A percentile compares a stretch with the other conserved stretches of the same genome.
These are phyloP conservation scores for Tolypeutes matacus DNA, from an alignment of 2,797 vertebrate genomes.

Conservation along the genomic window DNA sequence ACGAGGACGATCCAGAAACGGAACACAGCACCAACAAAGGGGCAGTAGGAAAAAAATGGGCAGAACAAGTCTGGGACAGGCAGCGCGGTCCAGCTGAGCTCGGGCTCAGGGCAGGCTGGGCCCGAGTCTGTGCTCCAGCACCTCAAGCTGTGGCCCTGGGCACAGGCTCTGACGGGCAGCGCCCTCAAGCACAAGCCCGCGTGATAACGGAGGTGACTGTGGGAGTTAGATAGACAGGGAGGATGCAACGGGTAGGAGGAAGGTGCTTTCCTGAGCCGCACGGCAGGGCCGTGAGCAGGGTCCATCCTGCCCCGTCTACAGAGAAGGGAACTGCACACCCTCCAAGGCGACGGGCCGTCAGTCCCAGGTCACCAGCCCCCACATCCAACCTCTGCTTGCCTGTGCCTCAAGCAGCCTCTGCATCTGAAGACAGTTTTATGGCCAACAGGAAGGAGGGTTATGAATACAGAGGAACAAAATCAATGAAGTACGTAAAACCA, in stretches of 20 bases:
- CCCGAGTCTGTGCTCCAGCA: neutral
- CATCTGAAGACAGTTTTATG: neutral
- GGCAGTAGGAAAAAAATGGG: neutral
- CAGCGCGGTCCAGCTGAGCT: neutral
- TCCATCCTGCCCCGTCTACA: neutral
- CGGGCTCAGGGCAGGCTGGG: neutral
- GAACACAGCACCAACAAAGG: neutral
- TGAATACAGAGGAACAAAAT: slow-evolving; percentile 45
- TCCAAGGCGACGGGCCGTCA: neutral
- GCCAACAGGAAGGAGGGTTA: neutral
- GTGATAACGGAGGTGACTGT: too few species aligned
- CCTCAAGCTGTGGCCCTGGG: too few species aligned
- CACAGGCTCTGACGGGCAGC: too few species aligned
- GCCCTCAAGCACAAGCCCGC: too few species aligned
- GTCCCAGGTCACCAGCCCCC: neutral
- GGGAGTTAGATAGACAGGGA: too few species aligned
- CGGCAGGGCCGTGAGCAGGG: too few species aligned
- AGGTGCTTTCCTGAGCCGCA: too few species aligned
- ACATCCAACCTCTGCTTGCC: neutral
- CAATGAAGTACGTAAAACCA: neutral
- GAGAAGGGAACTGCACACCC: neutral
- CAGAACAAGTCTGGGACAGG: neutral
- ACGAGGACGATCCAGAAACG: neutral
- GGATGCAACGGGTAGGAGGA: too few species aligned
- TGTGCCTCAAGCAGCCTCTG: neutral